phyloP scores from a whole-genome alignment of 2,797 vertebrate species.

The Enteromius viviparus region DNA sequence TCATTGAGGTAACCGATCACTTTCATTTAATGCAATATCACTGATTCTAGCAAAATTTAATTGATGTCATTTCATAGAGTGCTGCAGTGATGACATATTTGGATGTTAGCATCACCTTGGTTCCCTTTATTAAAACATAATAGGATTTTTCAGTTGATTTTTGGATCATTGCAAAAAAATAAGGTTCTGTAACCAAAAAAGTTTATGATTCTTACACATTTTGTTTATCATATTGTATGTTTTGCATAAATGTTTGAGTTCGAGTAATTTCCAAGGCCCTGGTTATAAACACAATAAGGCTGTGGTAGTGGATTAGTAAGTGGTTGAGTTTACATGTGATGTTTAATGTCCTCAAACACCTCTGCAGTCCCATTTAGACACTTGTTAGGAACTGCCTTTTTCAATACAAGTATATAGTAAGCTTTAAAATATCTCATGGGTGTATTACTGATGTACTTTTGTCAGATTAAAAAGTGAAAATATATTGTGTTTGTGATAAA shows the following conservation, averaged over 20 bases:
- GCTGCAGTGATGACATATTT: not conserved
- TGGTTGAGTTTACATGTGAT: not conserved
- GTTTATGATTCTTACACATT: not conserved
- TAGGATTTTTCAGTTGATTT: not conserved
- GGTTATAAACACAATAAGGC: too few relatives aligned
- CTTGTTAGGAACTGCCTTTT: not conserved
- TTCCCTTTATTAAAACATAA: not conserved
- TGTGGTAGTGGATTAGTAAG: too few relatives aligned
- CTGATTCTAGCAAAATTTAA: not conserved
- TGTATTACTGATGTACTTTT: not conserved
- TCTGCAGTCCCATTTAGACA: not conserved
- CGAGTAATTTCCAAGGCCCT: not conserved
- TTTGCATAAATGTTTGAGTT: not conserved
- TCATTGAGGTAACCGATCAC: slow-evolving; percentile 83
- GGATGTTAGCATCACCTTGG: not conserved
- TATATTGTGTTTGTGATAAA: not conserved
- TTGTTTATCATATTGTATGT: not conserved
- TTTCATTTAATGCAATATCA: not conserved
- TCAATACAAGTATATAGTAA: not conserved
- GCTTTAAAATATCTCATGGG: not conserved
- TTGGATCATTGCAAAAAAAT: not conserved
- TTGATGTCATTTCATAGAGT: not conserved
- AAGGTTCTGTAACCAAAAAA: not conserved
- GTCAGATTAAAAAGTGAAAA: not conserved
- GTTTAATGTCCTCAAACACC: not conserved